These are phyloP conservation scores for Rutpela maculata DNA, from an alignment of 2,888 invertebrate genomes.

Conservation along the genomic window DNA sequence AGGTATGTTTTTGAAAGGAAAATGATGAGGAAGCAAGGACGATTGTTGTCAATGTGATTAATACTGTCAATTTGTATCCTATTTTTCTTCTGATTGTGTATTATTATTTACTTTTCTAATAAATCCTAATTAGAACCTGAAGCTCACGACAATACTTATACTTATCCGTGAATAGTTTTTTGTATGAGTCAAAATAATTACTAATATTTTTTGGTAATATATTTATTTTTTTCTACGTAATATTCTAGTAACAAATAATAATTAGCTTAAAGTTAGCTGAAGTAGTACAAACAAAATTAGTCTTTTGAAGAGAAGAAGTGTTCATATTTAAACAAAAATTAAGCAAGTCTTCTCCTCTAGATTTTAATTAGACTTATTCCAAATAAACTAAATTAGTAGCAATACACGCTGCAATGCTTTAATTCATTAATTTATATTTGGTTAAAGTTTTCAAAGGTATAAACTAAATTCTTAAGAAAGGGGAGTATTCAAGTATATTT, in stretches of 20 bases:
- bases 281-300: not conserved
- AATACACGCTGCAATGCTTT: not conserved
- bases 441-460: not conserved
- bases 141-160: no score
- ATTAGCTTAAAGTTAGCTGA: slow-evolving; percentile 2
- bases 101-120: no score
- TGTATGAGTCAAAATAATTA: no score
- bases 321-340: not conserved
- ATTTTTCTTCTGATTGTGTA: no score
- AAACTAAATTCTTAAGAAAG: not conserved
- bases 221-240: not conserved
- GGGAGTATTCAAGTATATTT: not conserved
- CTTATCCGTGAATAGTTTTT: no score
- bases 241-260: not conserved
- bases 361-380: not conserved
- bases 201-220: no score
- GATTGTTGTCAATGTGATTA: no score
- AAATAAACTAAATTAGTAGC: slow-evolving; percentile 4
- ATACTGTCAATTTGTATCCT: no score
- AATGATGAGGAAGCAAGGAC: no score
- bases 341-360: not conserved
- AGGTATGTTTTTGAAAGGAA: no score
- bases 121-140: no score
- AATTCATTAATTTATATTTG: slow-evolving; percentile 10
- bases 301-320: slow-evolving; percentile 2